Evolutionary conservation across 1,140 invertebrate genomes (phyloP).

Genomic region (Leptinotarsa texana): DNA sequence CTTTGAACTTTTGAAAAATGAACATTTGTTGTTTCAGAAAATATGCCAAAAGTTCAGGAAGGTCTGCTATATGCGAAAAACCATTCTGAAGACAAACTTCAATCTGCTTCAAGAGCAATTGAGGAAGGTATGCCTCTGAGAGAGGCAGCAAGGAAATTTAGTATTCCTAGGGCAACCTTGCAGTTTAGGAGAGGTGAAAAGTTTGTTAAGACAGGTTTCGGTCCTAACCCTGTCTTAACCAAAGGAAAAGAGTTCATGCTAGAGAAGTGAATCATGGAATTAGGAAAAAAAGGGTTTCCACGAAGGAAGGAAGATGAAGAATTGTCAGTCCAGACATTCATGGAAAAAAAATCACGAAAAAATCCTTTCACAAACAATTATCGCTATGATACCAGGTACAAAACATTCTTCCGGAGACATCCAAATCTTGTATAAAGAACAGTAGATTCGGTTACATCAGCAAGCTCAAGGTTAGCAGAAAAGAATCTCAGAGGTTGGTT

Average conservation of each 20-base stretch:
- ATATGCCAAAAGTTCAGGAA: slow-evolving; percentile 8
- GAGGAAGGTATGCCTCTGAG: neutral
- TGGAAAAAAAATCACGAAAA: slow-evolving; percentile 25
- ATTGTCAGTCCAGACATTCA: slow-evolving; percentile 34
- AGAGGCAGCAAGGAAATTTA: slow-evolving; percentile 19
- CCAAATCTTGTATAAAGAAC: slow-evolving; percentile 37
- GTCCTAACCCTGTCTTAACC: slow-evolving; percentile 34
- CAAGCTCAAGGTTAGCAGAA: slow-evolving; percentile 47
- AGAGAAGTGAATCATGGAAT: slow-evolving; percentile 33
- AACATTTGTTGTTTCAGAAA: neutral
- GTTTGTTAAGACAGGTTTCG: slow-evolving; percentile 24
- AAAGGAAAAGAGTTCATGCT: slow-evolving; percentile 33
- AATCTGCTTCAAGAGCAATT: neutral
- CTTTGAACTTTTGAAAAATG: neutral
- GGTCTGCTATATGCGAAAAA: slow-evolving; percentile 1
- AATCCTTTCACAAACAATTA: slow-evolving; percentile 47
- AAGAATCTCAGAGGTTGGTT: slow-evolving; percentile 52
- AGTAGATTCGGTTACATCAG: slow-evolving; percentile 33
- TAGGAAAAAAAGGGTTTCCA: slow-evolving; percentile 32
- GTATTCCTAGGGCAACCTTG: slow-evolving; percentile 29
- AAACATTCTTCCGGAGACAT: slow-evolving; percentile 47
- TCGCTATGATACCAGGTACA: slow-evolving; percentile 47
- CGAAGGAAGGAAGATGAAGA: slow-evolving; percentile 35
- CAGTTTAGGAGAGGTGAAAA: slow-evolving; percentile 29
- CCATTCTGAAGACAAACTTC: neutral